phyloP scores from a whole-genome alignment of 2,888 invertebrate genomes.

The Sphaerophoria taeniata region DNA sequence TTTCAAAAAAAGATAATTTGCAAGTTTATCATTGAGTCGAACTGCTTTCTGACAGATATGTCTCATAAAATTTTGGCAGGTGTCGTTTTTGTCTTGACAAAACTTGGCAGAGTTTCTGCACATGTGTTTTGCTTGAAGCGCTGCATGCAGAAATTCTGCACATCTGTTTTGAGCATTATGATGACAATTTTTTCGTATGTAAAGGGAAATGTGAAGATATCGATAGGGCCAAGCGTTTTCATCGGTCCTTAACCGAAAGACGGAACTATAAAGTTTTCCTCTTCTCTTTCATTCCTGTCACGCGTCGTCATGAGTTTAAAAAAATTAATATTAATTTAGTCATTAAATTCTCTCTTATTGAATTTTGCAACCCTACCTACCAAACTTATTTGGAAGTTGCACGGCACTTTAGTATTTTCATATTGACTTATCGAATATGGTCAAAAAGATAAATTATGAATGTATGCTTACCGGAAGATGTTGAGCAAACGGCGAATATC shows the following conservation, averaged over 20 bases:
- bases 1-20: too few relatives aligned
- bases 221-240: not conserved
- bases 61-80: too few relatives aligned
- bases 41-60: too few relatives aligned
- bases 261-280: constrained; percentile 3
- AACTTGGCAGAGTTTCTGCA: too few relatives aligned
- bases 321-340: constrained; percentile 45
- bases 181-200: too few relatives aligned
- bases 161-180: too few relatives aligned
- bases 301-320: not conserved
- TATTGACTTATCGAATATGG: constrained; percentile 36
- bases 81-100: too few relatives aligned
- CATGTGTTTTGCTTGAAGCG: too few relatives aligned
- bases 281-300: constrained; percentile 24
- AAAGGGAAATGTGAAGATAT: not conserved
- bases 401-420: too few relatives aligned
- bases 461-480: constrained; percentile 76
- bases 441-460: constrained; percentile 41
- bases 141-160: too few relatives aligned
- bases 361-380: constrained; percentile 17
- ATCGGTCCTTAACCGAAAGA: not conserved
- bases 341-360: constrained; percentile 36
- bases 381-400: not conserved
- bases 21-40: too few relatives aligned
- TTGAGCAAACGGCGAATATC: constrained; percentile 78